Evolutionary conservation across 2,888 invertebrate species (phyloP).

Genomic region (Deilephila porcellus): DNA sequence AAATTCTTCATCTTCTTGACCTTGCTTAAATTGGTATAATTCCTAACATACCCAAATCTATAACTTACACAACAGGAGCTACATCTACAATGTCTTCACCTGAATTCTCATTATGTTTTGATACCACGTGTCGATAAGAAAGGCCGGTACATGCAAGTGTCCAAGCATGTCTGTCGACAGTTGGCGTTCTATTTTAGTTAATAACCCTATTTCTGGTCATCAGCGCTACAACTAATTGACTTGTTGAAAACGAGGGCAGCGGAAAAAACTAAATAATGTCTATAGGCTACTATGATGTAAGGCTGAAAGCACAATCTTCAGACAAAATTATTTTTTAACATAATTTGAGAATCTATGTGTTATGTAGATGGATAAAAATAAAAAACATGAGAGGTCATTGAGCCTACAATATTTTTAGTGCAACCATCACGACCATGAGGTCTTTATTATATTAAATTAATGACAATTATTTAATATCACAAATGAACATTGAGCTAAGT

Average conservation of each 20-base stretch:
- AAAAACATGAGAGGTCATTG: too few species aligned
- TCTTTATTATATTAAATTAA: too few species aligned
- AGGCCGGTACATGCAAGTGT: not conserved
- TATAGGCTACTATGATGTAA: not conserved
- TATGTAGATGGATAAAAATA: too few species aligned
- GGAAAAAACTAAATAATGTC: conserved; percentile 4
- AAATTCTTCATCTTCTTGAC: too few species aligned
- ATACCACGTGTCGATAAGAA: not conserved
- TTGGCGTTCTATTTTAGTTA: conserved; percentile 22
- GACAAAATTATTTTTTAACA: not conserved
- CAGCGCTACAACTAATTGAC: conserved; percentile 22
- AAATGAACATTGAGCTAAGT: too few species aligned
- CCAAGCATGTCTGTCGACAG: conserved; percentile 15
- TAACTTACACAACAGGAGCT: too few species aligned
- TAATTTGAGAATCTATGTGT: not conserved
- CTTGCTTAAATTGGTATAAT: too few species aligned
- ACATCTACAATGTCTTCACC: not conserved
- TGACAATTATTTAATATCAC: too few species aligned
- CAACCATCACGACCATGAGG: too few species aligned
- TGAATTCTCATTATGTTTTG: not conserved
- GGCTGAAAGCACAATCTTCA: not conserved
- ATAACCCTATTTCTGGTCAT: conserved; percentile 26
- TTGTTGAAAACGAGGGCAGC: conserved; percentile 23
- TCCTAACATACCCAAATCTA: too few species aligned
- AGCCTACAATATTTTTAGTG: too few species aligned